Evolutionary conservation across 92 coral and sea anemone genomes (phyloP).

Genomic region (Umimayanthus kanabou): DNA sequence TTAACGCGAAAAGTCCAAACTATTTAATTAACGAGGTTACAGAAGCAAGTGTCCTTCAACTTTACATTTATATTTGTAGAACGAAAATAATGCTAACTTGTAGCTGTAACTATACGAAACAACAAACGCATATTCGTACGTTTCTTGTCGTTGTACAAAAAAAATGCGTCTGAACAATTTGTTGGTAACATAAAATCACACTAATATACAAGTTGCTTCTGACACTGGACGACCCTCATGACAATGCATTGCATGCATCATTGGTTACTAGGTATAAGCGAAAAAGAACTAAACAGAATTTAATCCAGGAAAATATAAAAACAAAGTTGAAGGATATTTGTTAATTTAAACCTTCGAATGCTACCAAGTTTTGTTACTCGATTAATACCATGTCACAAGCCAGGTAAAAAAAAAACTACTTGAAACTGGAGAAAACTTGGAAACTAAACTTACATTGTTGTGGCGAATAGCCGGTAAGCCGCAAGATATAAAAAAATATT

Average conservation of each 20-base stretch:
- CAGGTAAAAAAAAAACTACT: background rate
- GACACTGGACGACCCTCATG: background rate
- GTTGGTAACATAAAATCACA: too few species aligned
- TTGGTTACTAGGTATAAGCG: background rate
- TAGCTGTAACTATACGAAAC: background rate
- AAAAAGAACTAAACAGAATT: background rate
- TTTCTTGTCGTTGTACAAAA: too few species aligned
- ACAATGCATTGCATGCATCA: background rate
- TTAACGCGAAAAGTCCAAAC: slow-evolving; percentile 9
- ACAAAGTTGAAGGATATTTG: background rate
- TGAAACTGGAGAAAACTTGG: background rate
- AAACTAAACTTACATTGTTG: background rate
- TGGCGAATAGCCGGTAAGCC: background rate
- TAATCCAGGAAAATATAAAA: background rate
- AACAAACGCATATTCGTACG: too few species aligned
- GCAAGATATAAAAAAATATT: background rate
- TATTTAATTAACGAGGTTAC: background rate
- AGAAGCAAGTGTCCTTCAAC: slow-evolving; percentile 28
- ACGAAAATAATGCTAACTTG: background rate
- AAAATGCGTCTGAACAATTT: background rate
- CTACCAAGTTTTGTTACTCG: background rate
- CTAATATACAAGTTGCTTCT: background rate
- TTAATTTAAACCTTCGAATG: background rate
- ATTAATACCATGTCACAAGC: background rate
- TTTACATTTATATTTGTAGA: background rate